Evolutionary conservation across 2,888 invertebrate genomes (phyloP).

Genomic region (Rhodophaea formosa): DNA sequence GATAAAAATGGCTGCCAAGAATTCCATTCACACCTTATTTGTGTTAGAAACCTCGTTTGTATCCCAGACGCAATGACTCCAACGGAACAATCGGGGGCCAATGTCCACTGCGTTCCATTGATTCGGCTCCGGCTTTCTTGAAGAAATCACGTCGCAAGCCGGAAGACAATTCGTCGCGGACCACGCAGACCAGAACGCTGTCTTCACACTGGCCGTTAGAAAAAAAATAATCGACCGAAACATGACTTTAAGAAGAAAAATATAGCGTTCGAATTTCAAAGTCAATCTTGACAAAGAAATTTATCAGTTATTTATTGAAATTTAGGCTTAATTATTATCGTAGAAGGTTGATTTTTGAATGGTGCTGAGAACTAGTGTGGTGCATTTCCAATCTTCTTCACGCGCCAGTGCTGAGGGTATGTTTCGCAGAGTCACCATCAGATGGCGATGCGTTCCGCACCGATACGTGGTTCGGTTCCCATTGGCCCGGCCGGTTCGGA

Average conservation of each 20-base stretch:
- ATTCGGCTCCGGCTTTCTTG: constrained; percentile 67
- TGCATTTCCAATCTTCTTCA: constrained; percentile 63
- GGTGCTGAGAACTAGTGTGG: constrained; percentile 25
- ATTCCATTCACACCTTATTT: constrained; percentile 1
- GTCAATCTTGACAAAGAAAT: not conserved
- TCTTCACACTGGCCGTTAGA: constrained; percentile 51
- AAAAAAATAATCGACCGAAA: constrained; percentile 32
- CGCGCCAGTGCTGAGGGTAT: constrained; percentile 60
- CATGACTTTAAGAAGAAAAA: constrained; percentile 21
- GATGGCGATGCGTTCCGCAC: constrained; percentile 69
- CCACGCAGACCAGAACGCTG: constrained; percentile 67
- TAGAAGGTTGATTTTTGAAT: constrained; percentile 27
- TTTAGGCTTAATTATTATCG: constrained; percentile 22
- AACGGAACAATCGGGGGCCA: constrained; percentile 66
- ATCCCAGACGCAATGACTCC: constrained; percentile 10
- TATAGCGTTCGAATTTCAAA: constrained; percentile 18
- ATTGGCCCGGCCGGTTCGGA: constrained; percentile 28
- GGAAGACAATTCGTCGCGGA: constrained; percentile 77
- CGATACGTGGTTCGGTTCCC: constrained; percentile 50
- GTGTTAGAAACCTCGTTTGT: not conserved
- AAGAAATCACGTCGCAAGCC: constrained; percentile 77
- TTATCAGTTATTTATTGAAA: constrained; percentile 23
- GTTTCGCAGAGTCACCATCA: constrained; percentile 61
- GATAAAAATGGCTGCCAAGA: not conserved
- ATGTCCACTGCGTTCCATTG: constrained; percentile 75